Conservation (phyloP, 2,888 invertebrate species). For the Drosophila siamana region DNA sequence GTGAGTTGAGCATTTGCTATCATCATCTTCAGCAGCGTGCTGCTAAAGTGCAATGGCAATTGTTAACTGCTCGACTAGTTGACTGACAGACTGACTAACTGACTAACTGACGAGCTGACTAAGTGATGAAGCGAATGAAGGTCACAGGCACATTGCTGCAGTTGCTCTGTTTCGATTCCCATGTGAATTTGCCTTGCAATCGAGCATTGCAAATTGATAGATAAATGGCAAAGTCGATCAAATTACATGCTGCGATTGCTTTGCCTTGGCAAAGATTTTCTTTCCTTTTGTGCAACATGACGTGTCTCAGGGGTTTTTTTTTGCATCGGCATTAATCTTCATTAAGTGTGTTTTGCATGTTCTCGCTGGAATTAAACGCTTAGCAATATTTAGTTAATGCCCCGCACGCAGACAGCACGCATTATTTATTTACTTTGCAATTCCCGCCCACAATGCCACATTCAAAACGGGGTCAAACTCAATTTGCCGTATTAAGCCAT, state of each 20-base stretch:
- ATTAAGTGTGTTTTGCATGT: constrained; percentile 60
- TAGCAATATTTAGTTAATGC: constrained; percentile 10
- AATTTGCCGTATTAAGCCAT: constrained; percentile 47
- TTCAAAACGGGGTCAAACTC: constrained; percentile 31
- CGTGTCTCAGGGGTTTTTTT: constrained; percentile 32
- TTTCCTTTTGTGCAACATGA: constrained; percentile 18
- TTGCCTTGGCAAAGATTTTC: constrained; percentile 32
- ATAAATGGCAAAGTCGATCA: constrained; percentile 65
- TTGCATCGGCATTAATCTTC: constrained; percentile 60
- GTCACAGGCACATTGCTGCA: constrained; percentile 13
- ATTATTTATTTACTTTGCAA: constrained; percentile 34
- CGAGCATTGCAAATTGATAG: constrained; percentile 58
- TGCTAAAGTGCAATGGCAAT: constrained; percentile 45
- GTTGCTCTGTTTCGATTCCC: constrained; percentile 23
- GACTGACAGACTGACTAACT: constrained; percentile 13
- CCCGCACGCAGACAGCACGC: neutral
- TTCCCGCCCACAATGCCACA: neutral
- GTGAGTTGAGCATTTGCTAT: constrained; percentile 20
- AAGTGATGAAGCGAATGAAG: constrained; percentile 34
- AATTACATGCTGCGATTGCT: constrained; percentile 49
- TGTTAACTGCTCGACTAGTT: constrained; percentile 29
- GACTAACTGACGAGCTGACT: constrained; percentile 23
- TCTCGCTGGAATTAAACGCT: constrained; percentile 39
- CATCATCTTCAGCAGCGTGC: constrained; percentile 15
- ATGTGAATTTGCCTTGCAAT: constrained; percentile 41